phyloP scores from a whole-genome alignment of 1,140 invertebrate genomes.

The Drosophila mojavensis region DNA sequence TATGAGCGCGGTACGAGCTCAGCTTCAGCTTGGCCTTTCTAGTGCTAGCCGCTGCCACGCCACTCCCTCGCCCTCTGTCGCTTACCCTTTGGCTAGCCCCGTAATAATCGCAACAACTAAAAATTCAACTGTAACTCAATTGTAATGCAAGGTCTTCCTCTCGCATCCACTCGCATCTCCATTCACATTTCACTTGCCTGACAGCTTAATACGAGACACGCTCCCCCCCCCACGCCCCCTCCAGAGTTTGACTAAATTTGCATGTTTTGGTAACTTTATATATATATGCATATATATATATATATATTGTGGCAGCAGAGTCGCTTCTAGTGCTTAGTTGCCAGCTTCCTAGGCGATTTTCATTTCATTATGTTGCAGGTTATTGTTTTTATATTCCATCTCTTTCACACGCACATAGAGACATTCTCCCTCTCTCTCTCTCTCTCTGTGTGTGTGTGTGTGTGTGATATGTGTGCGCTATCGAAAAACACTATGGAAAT shows the following conservation, averaged over 20 bases:
- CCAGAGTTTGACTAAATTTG: constrained; percentile 29
- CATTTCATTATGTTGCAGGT: constrained; percentile 71
- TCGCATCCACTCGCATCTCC: neutral
- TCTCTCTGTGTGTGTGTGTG: constrained; percentile 8
- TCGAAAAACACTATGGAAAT: constrained; percentile 58
- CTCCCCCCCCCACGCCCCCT: neutral
- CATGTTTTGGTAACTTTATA: constrained; percentile 55
- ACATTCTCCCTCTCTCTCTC: neutral
- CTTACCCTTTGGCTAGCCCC: neutral
- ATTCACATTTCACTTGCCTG: neutral
- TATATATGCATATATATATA: neutral
- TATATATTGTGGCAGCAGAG: neutral
- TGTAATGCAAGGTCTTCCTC: constrained; percentile 73
- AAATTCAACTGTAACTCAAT: constrained; percentile 78
- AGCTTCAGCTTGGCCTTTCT: neutral
- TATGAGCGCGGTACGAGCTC: constrained; percentile 44
- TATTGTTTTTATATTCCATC: constrained; percentile 43
- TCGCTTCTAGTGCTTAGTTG: constrained; percentile 1
- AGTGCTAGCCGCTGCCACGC: neutral
- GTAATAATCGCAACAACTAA: constrained; percentile 50
- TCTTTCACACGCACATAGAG: neutral
- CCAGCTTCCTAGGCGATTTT: constrained; percentile 67
- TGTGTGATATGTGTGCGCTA: neutral
- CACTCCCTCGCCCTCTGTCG: neutral
- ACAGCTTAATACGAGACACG: neutral